Conservation (phyloP, 2,888 invertebrate genomes). For the Drosophila rellima region DNA sequence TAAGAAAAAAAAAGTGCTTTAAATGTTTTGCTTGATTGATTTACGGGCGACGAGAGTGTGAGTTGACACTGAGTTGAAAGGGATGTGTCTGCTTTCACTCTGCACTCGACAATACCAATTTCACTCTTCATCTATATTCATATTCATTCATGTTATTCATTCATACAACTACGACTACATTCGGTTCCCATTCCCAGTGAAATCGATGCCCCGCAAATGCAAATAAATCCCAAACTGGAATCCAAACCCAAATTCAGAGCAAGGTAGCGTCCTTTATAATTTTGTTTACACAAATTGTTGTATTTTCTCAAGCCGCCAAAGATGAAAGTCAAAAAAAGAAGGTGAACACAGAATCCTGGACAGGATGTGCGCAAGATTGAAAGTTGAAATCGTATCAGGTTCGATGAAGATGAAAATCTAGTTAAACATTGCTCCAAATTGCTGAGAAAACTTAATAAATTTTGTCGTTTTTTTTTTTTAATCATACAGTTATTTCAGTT, state of each 20-base stretch:
- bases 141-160: constrained; percentile 27
- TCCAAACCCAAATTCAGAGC: constrained; percentile 24
- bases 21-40: constrained; percentile 72
- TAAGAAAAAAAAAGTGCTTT: constrained; percentile 25
- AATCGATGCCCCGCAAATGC: constrained; percentile 71
- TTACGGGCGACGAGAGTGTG: constrained; percentile 52
- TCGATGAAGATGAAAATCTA: constrained; percentile 9
- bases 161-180: constrained; percentile 1
- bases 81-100: constrained; percentile 44
- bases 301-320: constrained; percentile 68
- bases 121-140: constrained; percentile 59
- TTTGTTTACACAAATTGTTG: constrained; percentile 68
- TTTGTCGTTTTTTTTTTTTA: neutral
- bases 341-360: constrained; percentile 12
- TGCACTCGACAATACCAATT: constrained; percentile 37
- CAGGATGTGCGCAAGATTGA: constrained; percentile 58
- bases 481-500: constrained; percentile 2
- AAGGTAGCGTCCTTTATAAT: constrained; percentile 15
- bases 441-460: constrained; percentile 14
- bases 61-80: constrained; percentile 30
- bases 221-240: constrained; percentile 53
- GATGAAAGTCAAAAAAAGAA: constrained; percentile 61
- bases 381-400: constrained; percentile 37
- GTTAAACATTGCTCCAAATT: constrained; percentile 11
- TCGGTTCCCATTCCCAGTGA: constrained; percentile 65